A percentile compares a stretch with the other conserved stretches of the same genome.
Evolutionary conservation across 2,888 invertebrate genomes (phyloP).

Genomic region (Empis livida): DNA sequence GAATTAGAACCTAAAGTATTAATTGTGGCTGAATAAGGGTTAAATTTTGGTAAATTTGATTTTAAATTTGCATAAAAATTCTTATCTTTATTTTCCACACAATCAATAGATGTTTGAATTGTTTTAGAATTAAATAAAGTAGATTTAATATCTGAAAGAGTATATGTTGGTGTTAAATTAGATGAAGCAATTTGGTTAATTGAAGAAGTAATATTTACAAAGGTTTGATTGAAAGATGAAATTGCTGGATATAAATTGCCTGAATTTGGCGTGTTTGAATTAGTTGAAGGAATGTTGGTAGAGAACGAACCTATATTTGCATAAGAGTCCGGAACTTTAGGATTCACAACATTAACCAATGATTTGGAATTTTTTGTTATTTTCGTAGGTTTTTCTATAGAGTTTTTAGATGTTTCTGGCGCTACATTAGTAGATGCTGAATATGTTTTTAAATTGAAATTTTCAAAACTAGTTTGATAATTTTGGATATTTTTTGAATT

Average conservation of each 20-base stretch:
- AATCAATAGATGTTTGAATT: too few species aligned
- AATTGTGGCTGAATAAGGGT: background rate
- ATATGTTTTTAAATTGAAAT: too few species aligned
- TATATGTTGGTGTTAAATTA: constrained; percentile 5
- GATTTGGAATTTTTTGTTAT: too few species aligned
- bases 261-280: constrained; percentile 4
- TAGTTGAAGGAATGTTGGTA: constrained; percentile 5
- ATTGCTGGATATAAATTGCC: background rate
- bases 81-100: too few species aligned
- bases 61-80: background rate
- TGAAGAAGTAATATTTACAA: too few species aligned
- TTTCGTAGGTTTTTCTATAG: too few species aligned
- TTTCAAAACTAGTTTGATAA: too few species aligned
- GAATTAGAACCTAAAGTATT: background rate
- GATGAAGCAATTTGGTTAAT: constrained; percentile 1
- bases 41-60: background rate
- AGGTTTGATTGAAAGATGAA: constrained; percentile 4
- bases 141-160: background rate
- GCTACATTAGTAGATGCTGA: too few species aligned
- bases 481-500: too few species aligned
- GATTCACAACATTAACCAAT: too few species aligned
- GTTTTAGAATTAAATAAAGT: too few species aligned
- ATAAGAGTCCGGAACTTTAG: constrained; percentile 7
- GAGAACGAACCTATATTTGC: background rate
- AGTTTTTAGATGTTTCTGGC: too few species aligned